These are phyloP conservation scores for Listrodromus nycthemerus DNA, from an alignment of 2,888 invertebrate species.

Conservation along the genomic window DNA sequence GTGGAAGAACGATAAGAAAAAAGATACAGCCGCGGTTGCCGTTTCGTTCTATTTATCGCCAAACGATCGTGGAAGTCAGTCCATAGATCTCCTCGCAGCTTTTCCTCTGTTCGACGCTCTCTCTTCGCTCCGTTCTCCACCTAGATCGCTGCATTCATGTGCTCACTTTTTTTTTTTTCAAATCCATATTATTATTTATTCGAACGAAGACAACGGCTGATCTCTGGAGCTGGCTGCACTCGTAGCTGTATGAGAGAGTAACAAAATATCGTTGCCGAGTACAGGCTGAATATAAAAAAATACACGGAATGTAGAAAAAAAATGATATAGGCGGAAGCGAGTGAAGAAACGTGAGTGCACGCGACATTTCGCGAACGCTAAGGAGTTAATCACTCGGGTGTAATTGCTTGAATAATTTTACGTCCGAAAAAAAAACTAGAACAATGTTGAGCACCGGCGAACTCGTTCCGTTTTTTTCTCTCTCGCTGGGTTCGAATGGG, in stretches of 20 bases:
- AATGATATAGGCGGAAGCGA: neutral
- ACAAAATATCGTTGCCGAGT: too few relatives aligned
- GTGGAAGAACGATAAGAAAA: constrained; percentile 49
- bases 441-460: constrained; percentile 33
- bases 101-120: constrained; percentile 7
- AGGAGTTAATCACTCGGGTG: constrained; percentile 35
- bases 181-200: neutral
- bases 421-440: constrained; percentile 8
- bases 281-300: too few relatives aligned
- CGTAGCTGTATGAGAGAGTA: too few relatives aligned
- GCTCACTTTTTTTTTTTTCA: neutral
- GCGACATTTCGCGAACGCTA: neutral
- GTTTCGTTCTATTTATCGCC: constrained; percentile 67
- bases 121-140: neutral
- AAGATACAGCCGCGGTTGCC: constrained; percentile 38
- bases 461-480: constrained; percentile 2
- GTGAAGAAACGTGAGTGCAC: constrained; percentile 1
- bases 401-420: constrained; percentile 48
- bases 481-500: neutral
- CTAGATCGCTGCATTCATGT: neutral
- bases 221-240: too few relatives aligned
- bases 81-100: constrained; percentile 43
- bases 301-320: neutral
- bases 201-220: neutral
- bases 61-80: constrained; percentile 44